Conservation (phyloP, 2,113 vertebrate genomes). For the Sturnira hondurensis region DNA sequence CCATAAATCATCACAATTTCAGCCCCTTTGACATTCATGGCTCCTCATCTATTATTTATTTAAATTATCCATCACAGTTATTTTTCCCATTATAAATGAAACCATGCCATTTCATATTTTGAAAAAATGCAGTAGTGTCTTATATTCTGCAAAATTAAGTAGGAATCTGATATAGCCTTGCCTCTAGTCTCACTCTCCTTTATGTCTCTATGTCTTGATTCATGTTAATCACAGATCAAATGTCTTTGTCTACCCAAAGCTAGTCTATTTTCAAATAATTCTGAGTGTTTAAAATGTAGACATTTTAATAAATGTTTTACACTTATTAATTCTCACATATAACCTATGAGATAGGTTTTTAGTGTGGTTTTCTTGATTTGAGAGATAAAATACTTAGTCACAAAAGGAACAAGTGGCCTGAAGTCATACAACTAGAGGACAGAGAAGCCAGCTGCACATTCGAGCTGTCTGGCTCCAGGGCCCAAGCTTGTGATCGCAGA, state of each 20-base stretch:
- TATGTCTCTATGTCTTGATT: not conserved
- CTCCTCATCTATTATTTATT: not conserved
- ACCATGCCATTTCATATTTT: not conserved
- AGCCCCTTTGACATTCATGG: not conserved
- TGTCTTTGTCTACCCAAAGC: not conserved
- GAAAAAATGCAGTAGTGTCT: not conserved
- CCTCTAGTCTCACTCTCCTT: not conserved
- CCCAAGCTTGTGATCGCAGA: not conserved
- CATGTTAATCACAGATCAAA: not conserved
- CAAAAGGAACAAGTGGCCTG: not conserved
- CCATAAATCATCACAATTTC: not conserved
- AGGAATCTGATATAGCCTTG: not conserved
- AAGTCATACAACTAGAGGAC: not conserved
- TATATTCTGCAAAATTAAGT: not conserved
- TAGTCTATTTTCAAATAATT: not conserved
- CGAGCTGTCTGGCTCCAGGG: not conserved
- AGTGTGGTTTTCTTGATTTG: not conserved
- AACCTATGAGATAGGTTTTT: not conserved
- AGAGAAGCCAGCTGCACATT: not conserved
- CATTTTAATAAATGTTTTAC: not conserved
- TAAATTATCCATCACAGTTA: not conserved
- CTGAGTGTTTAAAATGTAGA: constrained; percentile 1
- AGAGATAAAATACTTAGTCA: not conserved
- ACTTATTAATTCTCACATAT: not conserved
- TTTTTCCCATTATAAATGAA: not conserved